phyloP scores from a whole-genome alignment of 2,888 invertebrate genomes.

The Microplitis manilae region DNA sequence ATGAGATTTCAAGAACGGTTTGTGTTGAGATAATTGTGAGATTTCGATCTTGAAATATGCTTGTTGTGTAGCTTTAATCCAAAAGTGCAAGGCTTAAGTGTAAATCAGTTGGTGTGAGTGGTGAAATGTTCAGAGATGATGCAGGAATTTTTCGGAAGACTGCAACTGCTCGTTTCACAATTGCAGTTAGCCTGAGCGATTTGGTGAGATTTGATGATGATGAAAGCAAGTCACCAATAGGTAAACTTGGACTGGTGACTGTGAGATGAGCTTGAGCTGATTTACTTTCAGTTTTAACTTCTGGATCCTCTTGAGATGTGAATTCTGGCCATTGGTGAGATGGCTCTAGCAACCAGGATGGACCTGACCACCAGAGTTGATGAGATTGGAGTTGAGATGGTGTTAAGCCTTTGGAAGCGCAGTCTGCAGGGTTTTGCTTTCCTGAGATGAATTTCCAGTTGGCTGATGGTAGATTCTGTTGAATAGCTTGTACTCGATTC shows the following conservation, averaged over 20 bases:
- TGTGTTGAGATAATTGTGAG: background rate
- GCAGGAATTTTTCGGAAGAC: background rate
- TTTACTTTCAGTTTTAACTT: too few species aligned
- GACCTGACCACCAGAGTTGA: conserved; percentile 19
- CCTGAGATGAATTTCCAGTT: conserved; percentile 42
- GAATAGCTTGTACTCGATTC: conserved; percentile 45
- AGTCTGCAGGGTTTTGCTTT: conserved; percentile 31
- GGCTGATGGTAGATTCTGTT: conserved; percentile 50
- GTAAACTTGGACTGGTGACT: background rate
- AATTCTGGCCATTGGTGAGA: background rate
- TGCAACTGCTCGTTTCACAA: too few species aligned
- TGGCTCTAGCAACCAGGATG: background rate
- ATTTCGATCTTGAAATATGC: conserved; percentile 6
- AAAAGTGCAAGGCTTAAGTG: background rate
- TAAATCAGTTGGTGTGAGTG: conserved; percentile 7
- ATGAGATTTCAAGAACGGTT: background rate
- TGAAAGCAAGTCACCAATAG: background rate
- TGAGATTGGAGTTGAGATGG: conserved; percentile 30
- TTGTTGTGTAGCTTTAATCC: background rate
- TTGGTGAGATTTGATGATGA: too few species aligned
- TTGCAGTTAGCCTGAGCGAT: too few species aligned
- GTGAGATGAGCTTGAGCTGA: too few species aligned
- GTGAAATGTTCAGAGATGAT: too few species aligned
- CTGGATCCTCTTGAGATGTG: too few species aligned
- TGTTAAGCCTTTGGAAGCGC: conserved; percentile 44